Evolutionary conservation across 2,113 vertebrate genomes (phyloP).

Genomic region (Gymnobelideus leadbeateri): DNA sequence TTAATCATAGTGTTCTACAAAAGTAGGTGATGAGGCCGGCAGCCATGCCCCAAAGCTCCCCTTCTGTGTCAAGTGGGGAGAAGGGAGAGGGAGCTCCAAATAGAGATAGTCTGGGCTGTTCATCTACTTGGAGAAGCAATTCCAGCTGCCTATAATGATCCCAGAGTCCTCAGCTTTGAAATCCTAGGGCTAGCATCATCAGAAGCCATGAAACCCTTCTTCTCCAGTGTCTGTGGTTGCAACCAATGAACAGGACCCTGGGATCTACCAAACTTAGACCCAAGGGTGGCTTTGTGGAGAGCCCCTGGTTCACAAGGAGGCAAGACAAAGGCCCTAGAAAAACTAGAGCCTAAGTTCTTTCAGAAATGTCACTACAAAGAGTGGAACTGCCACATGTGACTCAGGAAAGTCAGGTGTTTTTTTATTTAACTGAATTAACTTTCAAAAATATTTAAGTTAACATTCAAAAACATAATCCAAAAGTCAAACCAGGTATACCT

Average conservation of each 20-base stretch:
- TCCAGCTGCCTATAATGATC: background rate
- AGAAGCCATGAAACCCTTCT: background rate
- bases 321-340: background rate
- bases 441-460: background rate
- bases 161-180: background rate
- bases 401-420: background rate
- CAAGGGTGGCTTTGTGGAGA: background rate
- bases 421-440: background rate
- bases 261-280: background rate
- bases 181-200: conserved; percentile 1
- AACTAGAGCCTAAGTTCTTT: background rate
- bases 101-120: background rate
- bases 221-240: background rate
- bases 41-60: background rate
- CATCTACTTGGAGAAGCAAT: conserved; percentile 7
- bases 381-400: background rate
- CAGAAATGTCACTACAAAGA: background rate
- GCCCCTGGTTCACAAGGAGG: background rate
- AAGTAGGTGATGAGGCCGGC: background rate
- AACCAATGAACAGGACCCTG: background rate
- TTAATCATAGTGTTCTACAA: background rate
- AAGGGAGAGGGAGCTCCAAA: background rate
- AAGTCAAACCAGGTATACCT: conserved; percentile 86
- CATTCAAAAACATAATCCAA: background rate
- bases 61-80: background rate